Percentiles rank a stretch among this genome's conserved stretches.
These are phyloP conservation scores for Phycodurus eques DNA, from an alignment of 2,113 vertebrate species.

Conservation along the genomic window DNA sequence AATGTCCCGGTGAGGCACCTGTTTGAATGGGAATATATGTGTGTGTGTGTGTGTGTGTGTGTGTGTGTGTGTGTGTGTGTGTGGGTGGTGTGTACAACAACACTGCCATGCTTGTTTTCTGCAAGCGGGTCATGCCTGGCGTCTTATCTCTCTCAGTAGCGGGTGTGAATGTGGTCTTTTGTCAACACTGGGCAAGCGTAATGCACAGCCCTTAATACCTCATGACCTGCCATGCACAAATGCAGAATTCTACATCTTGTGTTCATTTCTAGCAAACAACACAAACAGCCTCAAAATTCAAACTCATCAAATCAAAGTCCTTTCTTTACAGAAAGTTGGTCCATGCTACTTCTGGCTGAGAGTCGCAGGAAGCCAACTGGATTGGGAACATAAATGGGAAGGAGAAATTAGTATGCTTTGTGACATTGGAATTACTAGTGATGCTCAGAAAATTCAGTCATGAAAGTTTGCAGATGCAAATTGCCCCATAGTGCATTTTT, in stretches of 20 bases:
- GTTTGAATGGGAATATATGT: background rate
- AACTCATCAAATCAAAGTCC: background rate
- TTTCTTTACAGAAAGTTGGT: background rate
- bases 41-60: background rate
- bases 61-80: constrained; percentile 1
- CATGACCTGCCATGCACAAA: background rate
- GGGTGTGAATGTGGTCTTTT: constrained; percentile 12
- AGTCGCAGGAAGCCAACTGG: background rate
- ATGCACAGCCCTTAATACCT: constrained; percentile 7
- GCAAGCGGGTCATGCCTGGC: constrained; percentile 37
- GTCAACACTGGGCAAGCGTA: constrained; percentile 6
- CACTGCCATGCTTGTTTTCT: constrained; percentile 30
- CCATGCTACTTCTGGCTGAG: background rate
- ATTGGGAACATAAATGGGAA: background rate
- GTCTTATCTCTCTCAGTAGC: constrained; percentile 41
- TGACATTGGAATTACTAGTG: too few species aligned
- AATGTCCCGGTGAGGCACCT: constrained; percentile 43
- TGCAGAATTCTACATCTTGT: background rate
- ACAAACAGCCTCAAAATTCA: background rate
- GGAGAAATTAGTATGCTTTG: background rate
- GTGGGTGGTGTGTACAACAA: constrained; percentile 7
- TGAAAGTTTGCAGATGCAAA: too few species aligned
- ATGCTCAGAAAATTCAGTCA: too few species aligned
- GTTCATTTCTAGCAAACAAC: background rate
- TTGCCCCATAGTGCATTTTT: too few species aligned